Evolutionary conservation across 1,140 invertebrate genomes (phyloP), one percentile per base, ranked within the genome.

Genomic region (Panulirus ornatus): DNA sequence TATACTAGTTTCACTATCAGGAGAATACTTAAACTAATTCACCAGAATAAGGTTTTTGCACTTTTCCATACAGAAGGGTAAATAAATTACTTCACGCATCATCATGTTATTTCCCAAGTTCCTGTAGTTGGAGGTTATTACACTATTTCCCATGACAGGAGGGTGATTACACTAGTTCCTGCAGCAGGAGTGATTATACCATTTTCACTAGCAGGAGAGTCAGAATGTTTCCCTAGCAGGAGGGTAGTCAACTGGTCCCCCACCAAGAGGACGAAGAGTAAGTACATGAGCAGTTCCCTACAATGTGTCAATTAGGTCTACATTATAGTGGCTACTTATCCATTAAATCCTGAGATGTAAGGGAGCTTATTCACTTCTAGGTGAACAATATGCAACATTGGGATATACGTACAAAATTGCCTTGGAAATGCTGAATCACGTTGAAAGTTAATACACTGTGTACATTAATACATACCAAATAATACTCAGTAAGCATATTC

Each of bases 281-380:
- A 89, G 88, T 89, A 89, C 88, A 89, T 89, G 88, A 89, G 88
- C 88, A 89, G 88, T 89, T 89, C 88, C 88, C 79, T 89, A 89
- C 88, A 82, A 89, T 89, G 88, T 84, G 79, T 89, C 88, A 83
- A 66, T 89, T 89, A 89, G 66, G 81, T 75, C 88, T 89, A 89
- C 88, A 84, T 89, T 89, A 89, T 89, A 89, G 81, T 89, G 88
- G 88, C 88, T 89, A 83, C 88, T 89, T 89, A 89, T 89, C 66
- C 81, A 89, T 89, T 89, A 89, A 89, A 89, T 89, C 88, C 88
- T 89, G 88, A 89, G 88, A 89, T 89, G 88, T 89, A 89, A 89
- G 88, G 88, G 88, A 89, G 88, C 88, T 89, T 89, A 89, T 89
- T 89, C 88, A 89, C 88, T 89, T 89, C 78, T 83, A 83, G 58